These are phyloP conservation scores for Anthonomus grandis DNA, from an alignment of 1,140 invertebrate species.

Conservation along the genomic window DNA sequence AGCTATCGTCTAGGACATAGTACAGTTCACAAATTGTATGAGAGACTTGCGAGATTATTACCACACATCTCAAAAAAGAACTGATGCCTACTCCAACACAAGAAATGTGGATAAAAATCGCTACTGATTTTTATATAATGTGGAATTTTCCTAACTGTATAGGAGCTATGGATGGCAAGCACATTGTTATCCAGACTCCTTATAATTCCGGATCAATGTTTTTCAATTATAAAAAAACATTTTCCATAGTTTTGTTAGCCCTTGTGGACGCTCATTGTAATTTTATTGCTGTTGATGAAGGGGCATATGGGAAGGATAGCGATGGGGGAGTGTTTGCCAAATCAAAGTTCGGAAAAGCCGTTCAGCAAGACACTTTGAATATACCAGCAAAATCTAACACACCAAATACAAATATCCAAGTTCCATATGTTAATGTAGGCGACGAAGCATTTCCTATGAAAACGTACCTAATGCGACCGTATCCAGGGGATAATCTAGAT, in stretches of 20 bases:
- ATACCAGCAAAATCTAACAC: conserved; percentile 1
- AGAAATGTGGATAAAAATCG: conserved; percentile 11
- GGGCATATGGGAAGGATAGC: conserved; percentile 36
- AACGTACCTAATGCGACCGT: conserved; percentile 9
- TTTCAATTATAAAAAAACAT: conserved; percentile 50
- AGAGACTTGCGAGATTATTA: conserved; percentile 1
- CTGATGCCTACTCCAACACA: conserved; percentile 10
- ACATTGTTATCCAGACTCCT: conserved; percentile 43
- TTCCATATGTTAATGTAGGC: conserved; percentile 10
- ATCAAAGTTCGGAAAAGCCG: conserved; percentile 9
- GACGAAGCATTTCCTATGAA: conserved; percentile 16
- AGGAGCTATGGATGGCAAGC: no score
- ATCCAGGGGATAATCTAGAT: conserved; percentile 14
- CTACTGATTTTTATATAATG: conserved; percentile 42
- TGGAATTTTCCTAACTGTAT: conserved; percentile 53
- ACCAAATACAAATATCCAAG: not conserved
- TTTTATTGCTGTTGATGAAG: conserved; percentile 50
- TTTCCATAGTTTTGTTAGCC: conserved; percentile 51
- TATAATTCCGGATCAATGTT: conserved; percentile 39
- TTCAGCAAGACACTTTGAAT: conserved; percentile 11
- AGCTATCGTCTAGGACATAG: conserved; percentile 13
- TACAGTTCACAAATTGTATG: conserved; percentile 8
- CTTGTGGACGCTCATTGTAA: conserved; percentile 51
- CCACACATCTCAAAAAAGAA: not conserved
- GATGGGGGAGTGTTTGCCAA: conserved; percentile 6